Percentiles rank a stretch among this genome's conserved stretches.
Conservation (phyloP, 2,797 vertebrate species). For the Hephaestus fuliginosus region DNA sequence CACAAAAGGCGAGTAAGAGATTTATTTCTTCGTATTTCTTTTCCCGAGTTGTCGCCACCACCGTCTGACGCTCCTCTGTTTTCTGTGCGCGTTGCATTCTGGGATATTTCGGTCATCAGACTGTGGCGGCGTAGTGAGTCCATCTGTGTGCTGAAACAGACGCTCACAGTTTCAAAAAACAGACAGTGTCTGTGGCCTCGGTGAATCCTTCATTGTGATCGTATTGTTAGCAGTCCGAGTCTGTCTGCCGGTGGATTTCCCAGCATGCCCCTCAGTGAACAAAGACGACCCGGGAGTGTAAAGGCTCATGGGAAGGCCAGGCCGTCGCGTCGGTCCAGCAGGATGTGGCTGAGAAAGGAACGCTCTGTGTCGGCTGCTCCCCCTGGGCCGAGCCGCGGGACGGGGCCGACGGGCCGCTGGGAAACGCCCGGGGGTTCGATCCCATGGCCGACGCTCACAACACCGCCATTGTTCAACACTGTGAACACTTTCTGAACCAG, state of each 20-base stretch:
- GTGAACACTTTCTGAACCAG: slow-evolving; percentile 51
- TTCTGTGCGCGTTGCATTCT: not conserved
- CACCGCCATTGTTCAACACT: slow-evolving; percentile 65
- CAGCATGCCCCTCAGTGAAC: slow-evolving; percentile 47
- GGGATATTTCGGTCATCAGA: not conserved
- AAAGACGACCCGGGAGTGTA: slow-evolving; percentile 60
- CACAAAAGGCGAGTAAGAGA: not conserved
- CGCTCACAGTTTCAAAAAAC: slow-evolving; percentile 1
- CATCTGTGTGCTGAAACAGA: not conserved
- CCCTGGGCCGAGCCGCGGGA: slow-evolving; percentile 33
- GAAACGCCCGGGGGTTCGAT: slow-evolving; percentile 75
- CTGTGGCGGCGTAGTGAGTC: not conserved
- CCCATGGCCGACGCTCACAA: slow-evolving; percentile 71
- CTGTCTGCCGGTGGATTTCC: slow-evolving; percentile 45
- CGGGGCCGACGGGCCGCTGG: slow-evolving; percentile 53
- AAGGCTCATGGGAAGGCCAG: slow-evolving; percentile 64
- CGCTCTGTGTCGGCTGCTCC: slow-evolving; percentile 50
- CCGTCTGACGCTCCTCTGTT: not conserved
- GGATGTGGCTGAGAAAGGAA: slow-evolving; percentile 63
- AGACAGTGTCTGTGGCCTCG: slow-evolving; percentile 21
- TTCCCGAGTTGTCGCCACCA: not conserved
- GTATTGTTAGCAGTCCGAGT: slow-evolving; percentile 3
- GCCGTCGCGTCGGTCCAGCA: slow-evolving; percentile 11
- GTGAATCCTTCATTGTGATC: slow-evolving; percentile 56
- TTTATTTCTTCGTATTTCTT: not conserved